Evolutionary conservation across 1,140 invertebrate species (phyloP).

Genomic region (Lutraria rhynchaena): DNA sequence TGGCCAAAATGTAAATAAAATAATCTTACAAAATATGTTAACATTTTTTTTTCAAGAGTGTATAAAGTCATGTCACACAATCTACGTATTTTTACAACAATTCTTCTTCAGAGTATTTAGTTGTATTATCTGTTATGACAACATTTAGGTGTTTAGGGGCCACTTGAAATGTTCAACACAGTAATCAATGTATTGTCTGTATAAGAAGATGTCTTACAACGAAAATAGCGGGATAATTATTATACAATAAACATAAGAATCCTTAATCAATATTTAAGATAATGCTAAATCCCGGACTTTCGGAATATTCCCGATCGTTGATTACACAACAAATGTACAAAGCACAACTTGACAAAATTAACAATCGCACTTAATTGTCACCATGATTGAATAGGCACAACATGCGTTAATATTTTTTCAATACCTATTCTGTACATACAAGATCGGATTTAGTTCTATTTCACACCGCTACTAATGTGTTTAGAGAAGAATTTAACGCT

Average conservation of each 20-base stretch:
- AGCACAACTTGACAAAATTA: not conserved
- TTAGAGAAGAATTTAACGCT: constrained; percentile 54
- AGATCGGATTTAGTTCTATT: constrained; percentile 37
- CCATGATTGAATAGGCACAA: not conserved
- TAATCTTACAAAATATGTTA: too few relatives aligned
- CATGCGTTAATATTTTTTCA: constrained; percentile 57
- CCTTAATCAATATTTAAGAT: constrained; percentile 29
- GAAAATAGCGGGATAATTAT: constrained; percentile 32
- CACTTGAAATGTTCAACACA: not conserved
- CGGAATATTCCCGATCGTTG: not conserved
- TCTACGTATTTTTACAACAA: too few relatives aligned
- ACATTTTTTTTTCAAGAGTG: too few relatives aligned
- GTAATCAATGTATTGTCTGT: not conserved
- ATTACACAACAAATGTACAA: constrained; percentile 4
- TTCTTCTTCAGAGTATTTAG: too few relatives aligned
- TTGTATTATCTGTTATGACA: too few relatives aligned
- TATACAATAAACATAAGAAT: not conserved
- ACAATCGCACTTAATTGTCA: too few relatives aligned
- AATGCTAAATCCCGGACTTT: constrained; percentile 1
- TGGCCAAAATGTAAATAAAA: too few relatives aligned
- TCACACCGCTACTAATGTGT: constrained; percentile 55
- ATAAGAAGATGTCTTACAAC: not conserved
- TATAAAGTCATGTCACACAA: too few relatives aligned
- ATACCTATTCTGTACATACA: constrained; percentile 26
- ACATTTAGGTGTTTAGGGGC: too few relatives aligned